A percentile compares a stretch with the other conserved stretches of the same genome.
Conservation (phyloP, 2,888 invertebrate genomes). For the Nemoura dubitans region DNA sequence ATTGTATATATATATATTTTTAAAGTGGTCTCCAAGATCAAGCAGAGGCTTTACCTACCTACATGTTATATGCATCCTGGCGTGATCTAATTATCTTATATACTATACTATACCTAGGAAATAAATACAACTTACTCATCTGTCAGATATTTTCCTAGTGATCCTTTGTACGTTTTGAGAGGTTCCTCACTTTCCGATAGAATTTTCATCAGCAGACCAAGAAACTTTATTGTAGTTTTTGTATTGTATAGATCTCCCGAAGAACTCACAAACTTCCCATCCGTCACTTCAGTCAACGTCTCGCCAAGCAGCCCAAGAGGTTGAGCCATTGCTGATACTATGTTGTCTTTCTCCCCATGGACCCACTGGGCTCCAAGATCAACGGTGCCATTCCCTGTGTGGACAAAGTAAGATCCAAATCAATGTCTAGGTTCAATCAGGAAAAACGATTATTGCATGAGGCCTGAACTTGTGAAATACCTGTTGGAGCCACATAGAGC, state of each 20-base stretch:
- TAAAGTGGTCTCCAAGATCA: no score
- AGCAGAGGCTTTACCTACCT: no score
- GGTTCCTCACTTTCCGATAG: conserved; percentile 57
- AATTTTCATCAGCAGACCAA: conserved; percentile 54
- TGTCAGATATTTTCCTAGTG: conserved; percentile 58
- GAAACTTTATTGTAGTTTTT: conserved; percentile 35
- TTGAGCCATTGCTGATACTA: conserved; percentile 56
- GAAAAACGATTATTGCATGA: no score
- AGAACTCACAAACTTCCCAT: conserved; percentile 49
- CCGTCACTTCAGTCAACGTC: conserved; percentile 40
- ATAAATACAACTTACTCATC: conserved; percentile 55
- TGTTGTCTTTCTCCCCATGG: conserved; percentile 74
- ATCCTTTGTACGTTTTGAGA: conserved; percentile 58
- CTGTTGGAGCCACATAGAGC: no score
- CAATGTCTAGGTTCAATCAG: no score
- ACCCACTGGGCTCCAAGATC: conserved; percentile 86
- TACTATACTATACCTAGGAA: no score
- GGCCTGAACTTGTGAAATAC: no score
- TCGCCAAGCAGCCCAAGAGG: conserved; percentile 48
- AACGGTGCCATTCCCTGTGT: conserved; percentile 62
- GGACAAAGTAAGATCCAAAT: neutral
- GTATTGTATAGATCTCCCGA: conserved; percentile 41
- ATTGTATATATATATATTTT: no score
- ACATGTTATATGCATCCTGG: no score
- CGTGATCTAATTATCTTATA: neutral